Evolutionary conservation across 1,140 invertebrate species (phyloP).

Genomic region (Parasteatoda tepidariorum): DNA sequence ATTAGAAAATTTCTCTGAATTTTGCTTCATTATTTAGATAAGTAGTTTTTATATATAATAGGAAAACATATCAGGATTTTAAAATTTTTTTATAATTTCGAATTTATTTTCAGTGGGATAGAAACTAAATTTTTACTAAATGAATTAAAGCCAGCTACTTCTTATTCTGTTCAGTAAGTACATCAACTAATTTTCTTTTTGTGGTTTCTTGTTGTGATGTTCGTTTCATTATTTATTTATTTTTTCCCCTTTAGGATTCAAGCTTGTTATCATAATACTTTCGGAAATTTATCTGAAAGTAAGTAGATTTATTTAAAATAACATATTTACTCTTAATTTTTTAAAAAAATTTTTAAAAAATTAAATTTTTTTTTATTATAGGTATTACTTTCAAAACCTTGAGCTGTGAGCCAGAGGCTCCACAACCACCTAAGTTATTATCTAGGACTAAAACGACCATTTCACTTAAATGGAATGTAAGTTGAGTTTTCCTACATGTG

Average conservation of each 20-base stretch:
- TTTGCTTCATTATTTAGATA: too few species aligned
- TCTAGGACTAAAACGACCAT: slow-evolving; percentile 68
- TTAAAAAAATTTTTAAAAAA: not conserved
- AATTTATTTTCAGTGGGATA: slow-evolving; percentile 32
- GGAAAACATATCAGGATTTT: too few species aligned
- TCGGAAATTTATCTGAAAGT: slow-evolving; percentile 70
- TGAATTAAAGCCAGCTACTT: slow-evolving; percentile 78
- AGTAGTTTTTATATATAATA: too few species aligned
- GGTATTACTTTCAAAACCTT: slow-evolving; percentile 68
- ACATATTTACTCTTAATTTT: not conserved
- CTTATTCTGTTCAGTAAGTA: slow-evolving; percentile 78
- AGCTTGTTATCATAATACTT: slow-evolving; percentile 66
- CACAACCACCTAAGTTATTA: slow-evolving; percentile 69
- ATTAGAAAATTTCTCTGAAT: too few species aligned
- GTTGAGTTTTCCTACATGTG: slow-evolving; percentile 58
- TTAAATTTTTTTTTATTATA: slow-evolving; percentile 37
- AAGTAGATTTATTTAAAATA: slow-evolving; percentile 12
- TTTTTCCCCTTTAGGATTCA: slow-evolving; percentile 38
- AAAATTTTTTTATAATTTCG: too few species aligned
- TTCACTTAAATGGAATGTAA: slow-evolving; percentile 70
- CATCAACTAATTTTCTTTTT: not conserved
- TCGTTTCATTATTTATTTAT: slow-evolving; percentile 23
- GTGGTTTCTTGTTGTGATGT: not conserved
- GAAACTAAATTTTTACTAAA: slow-evolving; percentile 11
- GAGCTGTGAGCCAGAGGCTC: slow-evolving; percentile 69